A percentile compares a stretch with the other conserved stretches of the same genome.
These are phyloP conservation scores for Bryconaethiops microstoma DNA, from an alignment of 2,797 vertebrate genomes.

Conservation along the genomic window DNA sequence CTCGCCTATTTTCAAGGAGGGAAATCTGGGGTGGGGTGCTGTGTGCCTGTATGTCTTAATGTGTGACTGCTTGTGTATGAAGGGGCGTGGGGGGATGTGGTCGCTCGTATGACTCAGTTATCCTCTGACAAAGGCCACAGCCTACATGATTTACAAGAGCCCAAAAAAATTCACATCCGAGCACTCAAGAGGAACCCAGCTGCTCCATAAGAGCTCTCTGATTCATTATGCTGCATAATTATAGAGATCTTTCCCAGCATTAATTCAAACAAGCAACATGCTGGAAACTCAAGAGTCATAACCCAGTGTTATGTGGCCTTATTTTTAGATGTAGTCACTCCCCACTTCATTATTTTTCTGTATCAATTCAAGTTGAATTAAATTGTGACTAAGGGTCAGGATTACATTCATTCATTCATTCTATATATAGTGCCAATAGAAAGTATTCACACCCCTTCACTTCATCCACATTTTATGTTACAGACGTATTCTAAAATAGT, in stretches of 20 bases:
- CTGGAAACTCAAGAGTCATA: slow-evolving; percentile 12
- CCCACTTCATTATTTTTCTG: not conserved
- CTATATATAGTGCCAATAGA: no score
- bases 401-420: not conserved
- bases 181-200: not conserved
- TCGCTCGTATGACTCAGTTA: slow-evolving; percentile 22
- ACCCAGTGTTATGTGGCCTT: not conserved
- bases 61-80: not conserved
- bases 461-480: no score
- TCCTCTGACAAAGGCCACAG: slow-evolving; percentile 8
- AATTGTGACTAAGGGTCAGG: no score
- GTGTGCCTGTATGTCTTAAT: not conserved
- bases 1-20: slow-evolving; percentile 18
- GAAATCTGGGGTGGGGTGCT: slow-evolving; percentile 29
- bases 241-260: not conserved
- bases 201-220: not conserved
- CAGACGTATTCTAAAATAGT: no score
- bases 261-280: not conserved
- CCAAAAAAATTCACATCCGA: slow-evolving; percentile 11
- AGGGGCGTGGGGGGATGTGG: not conserved
- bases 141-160: slow-evolving; percentile 15
- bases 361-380: no score
- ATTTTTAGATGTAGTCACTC: slow-evolving; percentile 17
- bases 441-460: no score
- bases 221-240: slow-evolving; percentile 3